These are phyloP conservation scores for Calcarius lapponicus DNA, from an alignment of 2,797 vertebrate species.

Conservation along the genomic window DNA sequence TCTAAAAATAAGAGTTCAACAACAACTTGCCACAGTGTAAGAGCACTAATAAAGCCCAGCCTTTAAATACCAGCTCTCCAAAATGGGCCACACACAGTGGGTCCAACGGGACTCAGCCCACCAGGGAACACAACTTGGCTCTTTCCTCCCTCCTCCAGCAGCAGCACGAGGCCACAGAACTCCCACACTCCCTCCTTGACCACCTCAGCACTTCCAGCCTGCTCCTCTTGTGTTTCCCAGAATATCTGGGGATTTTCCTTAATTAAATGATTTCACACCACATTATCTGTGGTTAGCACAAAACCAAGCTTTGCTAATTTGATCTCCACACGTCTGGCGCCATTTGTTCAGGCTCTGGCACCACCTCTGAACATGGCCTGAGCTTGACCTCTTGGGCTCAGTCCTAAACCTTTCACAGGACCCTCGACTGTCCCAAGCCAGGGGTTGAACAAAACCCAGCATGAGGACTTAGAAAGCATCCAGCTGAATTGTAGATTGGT, in stretches of 20 bases:
- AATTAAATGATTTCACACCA: conserved; percentile 45
- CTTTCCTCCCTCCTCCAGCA: background rate
- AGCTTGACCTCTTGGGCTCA: background rate
- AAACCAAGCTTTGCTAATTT: conserved; percentile 42
- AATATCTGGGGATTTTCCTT: conserved; percentile 26
- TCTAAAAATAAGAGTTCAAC: background rate
- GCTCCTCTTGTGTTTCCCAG: background rate
- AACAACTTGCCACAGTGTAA: background rate
- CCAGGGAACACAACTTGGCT: background rate
- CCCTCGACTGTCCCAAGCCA: background rate
- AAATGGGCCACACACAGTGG: rapidly evolving
- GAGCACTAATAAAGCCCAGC: background rate
- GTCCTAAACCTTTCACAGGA: background rate
- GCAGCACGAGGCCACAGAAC: rapidly evolving
- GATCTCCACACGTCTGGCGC: conserved; percentile 25
- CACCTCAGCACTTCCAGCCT: background rate
- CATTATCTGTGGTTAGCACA: background rate
- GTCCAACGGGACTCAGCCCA: background rate
- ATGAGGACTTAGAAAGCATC: rapidly evolving
- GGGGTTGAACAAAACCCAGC: background rate
- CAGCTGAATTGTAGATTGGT: background rate
- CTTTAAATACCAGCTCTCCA: background rate
- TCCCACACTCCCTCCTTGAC: background rate
- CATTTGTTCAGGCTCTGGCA: background rate
- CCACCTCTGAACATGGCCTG: background rate